Evolutionary conservation across 2,113 vertebrate genomes (phyloP).

Genomic region (Mormyrus lacerda): DNA sequence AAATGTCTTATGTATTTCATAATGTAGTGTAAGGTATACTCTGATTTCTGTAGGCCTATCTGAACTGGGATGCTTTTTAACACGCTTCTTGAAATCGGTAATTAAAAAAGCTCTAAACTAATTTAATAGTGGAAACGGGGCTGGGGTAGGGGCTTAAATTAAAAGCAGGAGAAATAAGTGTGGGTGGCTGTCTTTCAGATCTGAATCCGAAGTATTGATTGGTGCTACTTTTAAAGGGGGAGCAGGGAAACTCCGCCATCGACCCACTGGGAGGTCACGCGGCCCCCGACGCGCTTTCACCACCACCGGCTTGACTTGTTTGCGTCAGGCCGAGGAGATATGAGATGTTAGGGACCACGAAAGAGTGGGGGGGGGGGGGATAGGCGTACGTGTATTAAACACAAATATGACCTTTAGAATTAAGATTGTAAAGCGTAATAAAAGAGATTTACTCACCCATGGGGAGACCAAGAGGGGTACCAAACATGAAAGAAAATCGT

Average conservation of each 20-base stretch:
- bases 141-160: conserved; percentile 37
- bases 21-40: background rate
- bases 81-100: background rate
- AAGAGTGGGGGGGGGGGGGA: background rate
- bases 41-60: background rate
- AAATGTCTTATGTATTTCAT: background rate
- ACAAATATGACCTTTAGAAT: conserved; percentile 34
- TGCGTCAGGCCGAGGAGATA: conserved; percentile 13
- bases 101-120: background rate
- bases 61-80: background rate
- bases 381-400: conserved; percentile 21
- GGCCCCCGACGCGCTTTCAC: conserved; percentile 22
- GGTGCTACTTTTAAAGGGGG: conserved; percentile 57
- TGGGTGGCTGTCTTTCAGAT: conserved; percentile 55
- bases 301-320: conserved; percentile 28
- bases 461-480: conserved; percentile 22
- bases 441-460: conserved; percentile 30
- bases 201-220: conserved; percentile 61
- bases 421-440: conserved; percentile 13
- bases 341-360: conserved; percentile 10
- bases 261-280: conserved; percentile 62
- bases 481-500: conserved; percentile 40
- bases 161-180: conserved; percentile 45
- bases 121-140: conserved; percentile 36
- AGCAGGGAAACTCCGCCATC: conserved; percentile 57